Percentiles rank a stretch among this genome's conserved stretches.
phyloP scores from a whole-genome alignment of 2,113 vertebrate genomes.

The Macquaria ambigua region DNA sequence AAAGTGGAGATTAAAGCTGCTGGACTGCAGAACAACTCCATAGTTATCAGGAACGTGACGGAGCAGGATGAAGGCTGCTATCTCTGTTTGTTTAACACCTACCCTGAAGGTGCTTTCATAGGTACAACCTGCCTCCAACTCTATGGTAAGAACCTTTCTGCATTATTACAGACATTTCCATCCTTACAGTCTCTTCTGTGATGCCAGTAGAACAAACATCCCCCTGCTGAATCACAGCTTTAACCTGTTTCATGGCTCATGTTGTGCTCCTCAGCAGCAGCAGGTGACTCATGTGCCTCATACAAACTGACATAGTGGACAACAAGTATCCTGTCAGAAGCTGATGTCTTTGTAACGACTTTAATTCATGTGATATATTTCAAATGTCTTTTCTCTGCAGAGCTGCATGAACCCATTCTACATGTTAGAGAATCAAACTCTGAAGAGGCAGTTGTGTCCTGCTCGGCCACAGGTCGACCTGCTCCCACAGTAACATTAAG shows the following conservation, averaged over 20 bases:
- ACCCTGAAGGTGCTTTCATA: slow-evolving; percentile 18
- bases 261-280: too few species aligned
- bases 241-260: too few species aligned
- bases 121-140: slow-evolving; percentile 35
- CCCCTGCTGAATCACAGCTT: too few species aligned
- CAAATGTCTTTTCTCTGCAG: not conserved
- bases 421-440: slow-evolving; percentile 17
- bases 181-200: too few species aligned
- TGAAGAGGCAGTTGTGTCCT: slow-evolving; percentile 42
- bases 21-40: slow-evolving; percentile 42
- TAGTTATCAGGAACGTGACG: slow-evolving; percentile 41
- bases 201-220: too few species aligned
- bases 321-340: too few species aligned
- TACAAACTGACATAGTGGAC: too few species aligned
- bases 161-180: not conserved
- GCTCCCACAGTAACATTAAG: slow-evolving; percentile 48
- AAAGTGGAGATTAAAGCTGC: slow-evolving; percentile 7
- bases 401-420: slow-evolving; percentile 57
- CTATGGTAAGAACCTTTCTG: slow-evolving; percentile 48
- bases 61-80: slow-evolving; percentile 61
- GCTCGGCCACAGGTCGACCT: slow-evolving; percentile 65
- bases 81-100: slow-evolving; percentile 52
- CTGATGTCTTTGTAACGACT: too few species aligned
- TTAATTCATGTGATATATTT: too few species aligned
- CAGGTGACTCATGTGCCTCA: too few species aligned